phyloP scores from a whole-genome alignment of 1,140 invertebrate species.

The Leptopilina boulardi region DNA sequence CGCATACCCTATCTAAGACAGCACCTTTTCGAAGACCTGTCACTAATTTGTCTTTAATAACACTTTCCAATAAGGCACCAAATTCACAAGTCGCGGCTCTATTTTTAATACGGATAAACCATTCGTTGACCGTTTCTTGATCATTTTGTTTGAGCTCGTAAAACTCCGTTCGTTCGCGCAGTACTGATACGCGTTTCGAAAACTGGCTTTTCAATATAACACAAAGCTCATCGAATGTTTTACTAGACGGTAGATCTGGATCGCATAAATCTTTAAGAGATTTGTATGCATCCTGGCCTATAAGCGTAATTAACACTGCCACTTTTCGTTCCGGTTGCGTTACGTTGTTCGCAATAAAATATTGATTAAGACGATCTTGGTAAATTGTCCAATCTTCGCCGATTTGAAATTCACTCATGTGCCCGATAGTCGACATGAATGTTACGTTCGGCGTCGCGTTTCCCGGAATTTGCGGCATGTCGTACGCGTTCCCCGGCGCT shows the following conservation, averaged over 20 bases:
- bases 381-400: constrained; percentile 52
- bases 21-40: constrained; percentile 49
- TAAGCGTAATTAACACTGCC: constrained; percentile 46
- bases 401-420: constrained; percentile 46
- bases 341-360: constrained; percentile 49
- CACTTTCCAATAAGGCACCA: constrained; percentile 47
- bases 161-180: constrained; percentile 50
- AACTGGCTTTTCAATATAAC: constrained; percentile 50
- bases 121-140: constrained; percentile 45
- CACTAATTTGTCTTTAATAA: constrained; percentile 59
- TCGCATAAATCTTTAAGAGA: constrained; percentile 48
- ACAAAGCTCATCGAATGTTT: constrained; percentile 47
- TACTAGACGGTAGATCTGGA: constrained; percentile 38
- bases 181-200: constrained; percentile 47
- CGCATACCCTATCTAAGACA: constrained; percentile 54
- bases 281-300: constrained; percentile 50
- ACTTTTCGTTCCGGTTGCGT: constrained; percentile 41
- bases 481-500: too few species aligned
- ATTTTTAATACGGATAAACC: constrained; percentile 54
- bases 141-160: constrained; percentile 46
- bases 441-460: too few species aligned
- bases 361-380: constrained; percentile 47
- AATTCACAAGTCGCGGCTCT: constrained; percentile 53
- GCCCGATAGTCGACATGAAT: constrained; percentile 35
- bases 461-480: too few species aligned